These are phyloP conservation scores for Drosophila yakuba DNA, from an alignment of 1,140 invertebrate genomes.

Conservation along the genomic window DNA sequence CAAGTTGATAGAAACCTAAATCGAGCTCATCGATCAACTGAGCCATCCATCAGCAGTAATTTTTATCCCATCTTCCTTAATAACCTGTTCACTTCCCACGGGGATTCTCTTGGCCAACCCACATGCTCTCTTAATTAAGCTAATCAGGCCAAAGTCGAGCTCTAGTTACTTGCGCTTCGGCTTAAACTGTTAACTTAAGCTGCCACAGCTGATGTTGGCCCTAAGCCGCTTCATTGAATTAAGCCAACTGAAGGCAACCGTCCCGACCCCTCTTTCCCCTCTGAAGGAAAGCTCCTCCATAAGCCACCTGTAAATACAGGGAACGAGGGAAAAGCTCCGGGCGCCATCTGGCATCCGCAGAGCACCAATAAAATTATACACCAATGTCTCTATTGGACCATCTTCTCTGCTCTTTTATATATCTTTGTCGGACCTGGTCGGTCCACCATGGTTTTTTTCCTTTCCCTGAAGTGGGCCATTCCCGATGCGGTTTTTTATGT, in stretches of 20 bases:
- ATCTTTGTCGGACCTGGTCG: conserved; percentile 2
- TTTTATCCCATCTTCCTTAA: background rate
- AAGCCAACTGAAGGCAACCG: conserved; percentile 52
- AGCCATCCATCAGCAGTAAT: conserved; percentile 37
- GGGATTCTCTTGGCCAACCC: conserved; percentile 38
- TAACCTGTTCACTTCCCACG: conserved; percentile 18
- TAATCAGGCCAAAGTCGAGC: conserved; percentile 40
- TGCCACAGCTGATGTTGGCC: conserved; percentile 43
- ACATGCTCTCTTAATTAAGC: conserved; percentile 44
- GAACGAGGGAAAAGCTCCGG: conserved; percentile 17
- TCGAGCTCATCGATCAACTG: conserved; percentile 39
- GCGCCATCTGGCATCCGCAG: conserved; percentile 67
- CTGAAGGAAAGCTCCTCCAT: background rate
- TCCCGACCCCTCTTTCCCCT: no score
- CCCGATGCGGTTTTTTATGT: conserved; percentile 54
- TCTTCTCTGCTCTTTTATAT: conserved; percentile 18
- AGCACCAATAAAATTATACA: conserved; percentile 77
- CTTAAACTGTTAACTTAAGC: conserved; percentile 53
- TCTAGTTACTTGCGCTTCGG: conserved; percentile 34
- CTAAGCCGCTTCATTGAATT: conserved; percentile 72
- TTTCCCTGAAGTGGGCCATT: conserved; percentile 12
- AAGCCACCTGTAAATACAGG: conserved; percentile 52
- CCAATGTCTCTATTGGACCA: conserved; percentile 70
- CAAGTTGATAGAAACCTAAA: conserved; percentile 22
- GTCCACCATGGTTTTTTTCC: conserved; percentile 6